Evolutionary conservation across 2,113 vertebrate genomes (phyloP), one percentile per base, ranked within the genome.

Genomic region (Pagrus major): DNA sequence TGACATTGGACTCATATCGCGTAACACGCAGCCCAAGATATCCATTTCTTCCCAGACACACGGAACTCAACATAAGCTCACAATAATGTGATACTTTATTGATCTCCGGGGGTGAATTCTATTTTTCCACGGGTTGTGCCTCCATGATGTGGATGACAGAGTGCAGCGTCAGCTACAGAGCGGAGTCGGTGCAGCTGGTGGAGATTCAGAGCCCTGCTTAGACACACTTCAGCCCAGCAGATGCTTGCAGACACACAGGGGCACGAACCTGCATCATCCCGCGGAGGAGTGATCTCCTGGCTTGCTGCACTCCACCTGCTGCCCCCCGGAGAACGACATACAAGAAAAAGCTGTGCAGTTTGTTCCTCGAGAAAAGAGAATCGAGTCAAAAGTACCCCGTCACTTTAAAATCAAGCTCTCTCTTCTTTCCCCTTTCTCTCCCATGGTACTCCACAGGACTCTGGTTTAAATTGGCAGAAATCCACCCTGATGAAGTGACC

Each of bases 31-130:
- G 66, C 64, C 71, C 0, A 0, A 37, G 12, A 61, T 44, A 82
- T 89, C 59, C 0, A 31, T 71, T 71, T 55, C 73, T 39, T 58
- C 61, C 31, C 59, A 31, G 78, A 71, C 68, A 88, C 52, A 63
- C 33, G 31, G 74, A 84, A 49, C 46, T 70, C 71, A 12, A 25
- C 63, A 77, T 29, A 71, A 56, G 66, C 54, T 71, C 44, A 47
- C 20, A 46, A 78, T 66, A 79, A 87, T 27, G 46, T n/a, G 56
- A 77, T 67, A 68, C 68, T 55, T 74, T 58, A 90, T 88, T 79
- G 86, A 90, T 88, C 73, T 67, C 37, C 4, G 0, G 23, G 16
- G 73, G 10, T 42, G 12, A 73, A 60, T 84, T 84, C 37, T 63
- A 11, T 65, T 55, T 47, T 66, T 55, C 44, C 11, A 6, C 23